A percentile compares a stretch with the other conserved stretches of the same genome.
Evolutionary conservation across 2,797 vertebrate genomes (phyloP).

Genomic region (Nyctalus aviator): DNA sequence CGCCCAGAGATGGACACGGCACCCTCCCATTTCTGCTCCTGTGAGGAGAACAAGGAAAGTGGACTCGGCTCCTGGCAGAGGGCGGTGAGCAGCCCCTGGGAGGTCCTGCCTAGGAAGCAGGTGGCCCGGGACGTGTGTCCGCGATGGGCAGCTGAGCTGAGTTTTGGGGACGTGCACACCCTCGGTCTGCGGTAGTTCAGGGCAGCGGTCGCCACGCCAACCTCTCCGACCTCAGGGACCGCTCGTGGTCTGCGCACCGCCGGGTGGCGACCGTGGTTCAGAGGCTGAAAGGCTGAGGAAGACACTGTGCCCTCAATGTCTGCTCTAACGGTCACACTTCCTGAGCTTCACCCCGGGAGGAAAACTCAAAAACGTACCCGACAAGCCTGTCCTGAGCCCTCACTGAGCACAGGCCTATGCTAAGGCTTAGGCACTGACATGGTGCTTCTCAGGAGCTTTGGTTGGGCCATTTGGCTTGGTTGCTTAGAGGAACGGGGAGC

Average conservation of each 20-base stretch:
- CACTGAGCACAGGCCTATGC: background rate
- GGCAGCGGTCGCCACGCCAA: too few relatives aligned
- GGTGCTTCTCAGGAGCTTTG: background rate
- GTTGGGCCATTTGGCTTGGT: background rate
- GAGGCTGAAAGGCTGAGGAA: background rate
- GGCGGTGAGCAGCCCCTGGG: background rate
- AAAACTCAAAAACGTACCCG: background rate
- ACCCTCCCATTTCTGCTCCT: background rate
- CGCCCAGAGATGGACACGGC: fast-evolving
- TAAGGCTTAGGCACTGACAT: background rate
- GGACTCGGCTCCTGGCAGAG: fast-evolving
- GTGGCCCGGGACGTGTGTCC: background rate
- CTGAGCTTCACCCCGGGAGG: background rate
- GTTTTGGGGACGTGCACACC: background rate
- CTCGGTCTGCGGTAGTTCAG: background rate
- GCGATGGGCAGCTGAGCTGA: fast-evolving
- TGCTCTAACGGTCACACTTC: background rate
- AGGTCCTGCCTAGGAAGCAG: background rate
- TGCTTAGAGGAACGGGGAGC: background rate
- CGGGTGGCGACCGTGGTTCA: too few relatives aligned
- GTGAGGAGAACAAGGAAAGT: fast-evolving
- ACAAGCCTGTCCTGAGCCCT: background rate
- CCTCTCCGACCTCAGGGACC: too few relatives aligned
- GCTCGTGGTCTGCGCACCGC: too few relatives aligned
- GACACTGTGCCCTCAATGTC: fast-evolving